These are phyloP conservation scores for Nannoperca australis DNA, from an alignment of 2,797 vertebrate genomes.

Conservation along the genomic window DNA sequence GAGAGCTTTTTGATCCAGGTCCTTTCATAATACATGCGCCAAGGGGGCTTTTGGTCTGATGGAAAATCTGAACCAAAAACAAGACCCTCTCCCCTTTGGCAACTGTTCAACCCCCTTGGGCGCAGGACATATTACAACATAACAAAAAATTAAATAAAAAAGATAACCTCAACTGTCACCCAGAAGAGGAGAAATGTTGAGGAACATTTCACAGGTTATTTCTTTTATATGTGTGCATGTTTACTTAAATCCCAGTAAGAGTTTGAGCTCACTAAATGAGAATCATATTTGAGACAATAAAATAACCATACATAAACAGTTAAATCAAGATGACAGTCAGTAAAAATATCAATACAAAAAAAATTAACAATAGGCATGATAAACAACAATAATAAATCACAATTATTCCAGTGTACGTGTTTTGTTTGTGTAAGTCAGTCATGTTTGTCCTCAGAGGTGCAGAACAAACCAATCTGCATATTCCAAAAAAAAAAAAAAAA, in stretches of 20 bases:
- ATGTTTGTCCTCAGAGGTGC: slow-evolving; percentile 75
- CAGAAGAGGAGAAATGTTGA: slow-evolving; percentile 61
- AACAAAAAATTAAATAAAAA: slow-evolving; percentile 22
- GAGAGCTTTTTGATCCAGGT: slow-evolving; percentile 50
- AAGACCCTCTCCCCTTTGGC: slow-evolving; percentile 72
- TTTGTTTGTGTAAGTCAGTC: slow-evolving; percentile 80
- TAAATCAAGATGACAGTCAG: slow-evolving; percentile 76
- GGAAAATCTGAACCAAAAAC: slow-evolving; percentile 38
- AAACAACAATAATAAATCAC: slow-evolving; percentile 79
- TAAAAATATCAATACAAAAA: slow-evolving; percentile 78
- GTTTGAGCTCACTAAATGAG: slow-evolving; percentile 56
- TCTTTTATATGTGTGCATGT: slow-evolving; percentile 29
- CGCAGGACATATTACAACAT: slow-evolving; percentile 44
- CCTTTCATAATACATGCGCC: slow-evolving; percentile 31
- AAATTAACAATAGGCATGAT: slow-evolving; percentile 60
- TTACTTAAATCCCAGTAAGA: slow-evolving; percentile 60
- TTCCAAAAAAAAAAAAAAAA: slow-evolving; percentile 52
- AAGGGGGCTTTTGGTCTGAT: slow-evolving; percentile 45
- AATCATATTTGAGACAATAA: slow-evolving; percentile 67
- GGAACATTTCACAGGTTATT: slow-evolving; percentile 72
- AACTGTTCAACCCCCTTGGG: slow-evolving; percentile 62
- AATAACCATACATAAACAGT: slow-evolving; percentile 73
- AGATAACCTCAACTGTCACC: slow-evolving; percentile 43
- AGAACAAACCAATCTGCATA: slow-evolving; percentile 69
- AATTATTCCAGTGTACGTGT: slow-evolving; percentile 89